Percentiles rank a stretch among this genome's conserved stretches.
Evolutionary conservation across 2,888 invertebrate genomes (phyloP).

Genomic region (Auanema sp.): DNA sequence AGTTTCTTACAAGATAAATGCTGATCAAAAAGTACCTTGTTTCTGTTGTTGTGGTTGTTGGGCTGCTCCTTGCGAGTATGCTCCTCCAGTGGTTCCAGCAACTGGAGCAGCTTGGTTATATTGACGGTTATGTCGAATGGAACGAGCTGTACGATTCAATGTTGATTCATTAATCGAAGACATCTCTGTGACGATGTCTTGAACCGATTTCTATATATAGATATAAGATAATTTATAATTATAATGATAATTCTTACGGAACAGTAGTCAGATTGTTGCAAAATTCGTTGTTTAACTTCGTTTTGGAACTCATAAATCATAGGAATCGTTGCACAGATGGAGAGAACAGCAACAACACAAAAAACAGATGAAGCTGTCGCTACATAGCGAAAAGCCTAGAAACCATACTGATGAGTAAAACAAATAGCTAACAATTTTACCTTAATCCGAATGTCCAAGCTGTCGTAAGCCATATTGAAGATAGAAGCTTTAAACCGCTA

Average conservation of each 20-base stretch:
- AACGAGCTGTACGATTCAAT: neutral
- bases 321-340: constrained; percentile 13
- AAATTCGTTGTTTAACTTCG: neutral
- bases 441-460: too few relatives aligned
- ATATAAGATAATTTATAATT: neutral
- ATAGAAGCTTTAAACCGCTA: too few relatives aligned
- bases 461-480: too few relatives aligned
- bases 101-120: neutral
- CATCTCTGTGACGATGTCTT: neutral
- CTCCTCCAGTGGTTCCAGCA: neutral
- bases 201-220: constrained; percentile 1
- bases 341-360: constrained; percentile 16
- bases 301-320: constrained; percentile 8
- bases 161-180: neutral
- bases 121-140: neutral
- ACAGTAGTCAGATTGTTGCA: neutral
- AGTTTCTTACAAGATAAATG: too few relatives aligned
- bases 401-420: too few relatives aligned
- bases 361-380: constrained; percentile 11
- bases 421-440: too few relatives aligned
- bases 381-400: constrained; percentile 13
- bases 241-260: neutral
- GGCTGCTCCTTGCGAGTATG: neutral
- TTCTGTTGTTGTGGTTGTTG: neutral
- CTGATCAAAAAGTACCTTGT: too few relatives aligned